Conservation (phyloP, 2,797 vertebrate genomes). For the Lacerta agilis region DNA sequence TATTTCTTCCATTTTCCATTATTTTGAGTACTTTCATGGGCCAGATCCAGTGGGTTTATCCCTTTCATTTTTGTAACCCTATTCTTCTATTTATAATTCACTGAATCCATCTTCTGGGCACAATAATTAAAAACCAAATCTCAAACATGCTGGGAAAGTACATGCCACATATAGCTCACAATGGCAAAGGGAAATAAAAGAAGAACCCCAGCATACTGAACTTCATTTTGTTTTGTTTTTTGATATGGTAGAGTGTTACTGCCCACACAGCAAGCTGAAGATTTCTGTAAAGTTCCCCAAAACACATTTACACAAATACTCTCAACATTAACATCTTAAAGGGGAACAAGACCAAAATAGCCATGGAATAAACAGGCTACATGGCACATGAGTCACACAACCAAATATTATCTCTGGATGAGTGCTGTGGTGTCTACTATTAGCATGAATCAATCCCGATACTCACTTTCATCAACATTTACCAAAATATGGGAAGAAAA, state of each 20-base stretch:
- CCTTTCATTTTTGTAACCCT: background rate
- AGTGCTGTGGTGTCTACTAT: background rate
- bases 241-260: background rate
- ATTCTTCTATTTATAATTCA: background rate
- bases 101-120: background rate
- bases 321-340: background rate
- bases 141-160: background rate
- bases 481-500: background rate
- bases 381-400: background rate
- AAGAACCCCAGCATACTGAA: background rate
- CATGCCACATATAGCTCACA: background rate
- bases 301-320: background rate
- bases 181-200: background rate
- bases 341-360: background rate
- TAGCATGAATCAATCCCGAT: background rate
- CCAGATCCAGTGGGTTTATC: background rate
- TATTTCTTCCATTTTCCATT: too few relatives aligned
- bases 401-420: background rate
- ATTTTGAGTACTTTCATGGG: too few relatives aligned
- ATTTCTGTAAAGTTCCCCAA: background rate
- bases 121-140: background rate
- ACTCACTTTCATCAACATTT: background rate
- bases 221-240: background rate
- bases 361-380: background rate
- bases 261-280: background rate